phyloP scores from a whole-genome alignment of 2,888 invertebrate species.

The Sinohyriopsis cumingii region DNA sequence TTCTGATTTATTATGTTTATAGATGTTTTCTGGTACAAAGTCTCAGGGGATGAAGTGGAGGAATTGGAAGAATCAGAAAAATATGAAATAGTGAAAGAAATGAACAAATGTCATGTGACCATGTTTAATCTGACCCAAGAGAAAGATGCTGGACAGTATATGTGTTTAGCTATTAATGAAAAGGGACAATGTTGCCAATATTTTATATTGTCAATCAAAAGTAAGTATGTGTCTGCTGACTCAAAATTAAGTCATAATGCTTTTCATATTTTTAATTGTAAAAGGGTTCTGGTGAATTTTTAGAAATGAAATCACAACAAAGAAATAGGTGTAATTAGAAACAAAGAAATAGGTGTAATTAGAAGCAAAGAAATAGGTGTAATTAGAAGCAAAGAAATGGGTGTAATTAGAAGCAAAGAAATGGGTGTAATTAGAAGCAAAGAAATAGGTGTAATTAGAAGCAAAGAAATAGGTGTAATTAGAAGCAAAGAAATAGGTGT shows the following conservation, averaged over 20 bases:
- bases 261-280: too few relatives aligned
- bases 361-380: too few relatives aligned
- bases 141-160: conserved; percentile 63
- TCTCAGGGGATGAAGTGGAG: conserved; percentile 51
- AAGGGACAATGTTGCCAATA: conserved; percentile 61
- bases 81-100: conserved; percentile 54
- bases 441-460: too few relatives aligned
- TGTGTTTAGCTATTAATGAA: conserved; percentile 64
- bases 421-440: too few relatives aligned
- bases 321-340: too few relatives aligned
- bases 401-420: too few relatives aligned
- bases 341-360: too few relatives aligned
- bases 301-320: too few relatives aligned
- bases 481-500: too few relatives aligned
- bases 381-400: too few relatives aligned
- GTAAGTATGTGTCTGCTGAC: conserved; percentile 41
- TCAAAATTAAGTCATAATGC: neutral
- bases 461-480: too few relatives aligned
- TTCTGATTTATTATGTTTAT: conserved; percentile 15
- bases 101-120: conserved; percentile 49
- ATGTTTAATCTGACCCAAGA: conserved; percentile 54
- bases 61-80: conserved; percentile 66
- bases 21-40: conserved; percentile 70
- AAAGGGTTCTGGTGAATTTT: too few relatives aligned
- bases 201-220: conserved; percentile 63